Evolutionary conservation across 2,797 vertebrate species (phyloP), one percentile per base, ranked within the genome.

Genomic region (Alcedo atthis): DNA sequence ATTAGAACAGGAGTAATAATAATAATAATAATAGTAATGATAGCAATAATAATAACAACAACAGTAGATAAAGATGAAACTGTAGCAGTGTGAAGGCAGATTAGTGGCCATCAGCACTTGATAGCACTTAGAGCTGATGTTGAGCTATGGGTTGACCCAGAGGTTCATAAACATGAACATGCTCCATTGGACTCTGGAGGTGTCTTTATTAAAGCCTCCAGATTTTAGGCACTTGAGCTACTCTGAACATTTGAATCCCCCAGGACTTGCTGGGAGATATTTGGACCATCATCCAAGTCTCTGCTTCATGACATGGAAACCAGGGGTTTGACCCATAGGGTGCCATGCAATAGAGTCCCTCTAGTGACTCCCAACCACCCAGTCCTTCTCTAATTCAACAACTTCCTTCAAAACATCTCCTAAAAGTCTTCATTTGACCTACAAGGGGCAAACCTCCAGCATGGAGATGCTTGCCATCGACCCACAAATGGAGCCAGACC

Each of bases 231-330:
- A 18, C 35, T 9, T 6, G 16, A 55, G 63, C 51, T 59, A 5
- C 35, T 46, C 30, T 24, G 16, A 9, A 8, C 0, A 4, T 3
- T 1, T 0, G 1, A 70, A 9, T 5, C 24, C 18, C 37, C 2
- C 20, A 63, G 4, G 42, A 42, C 15, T 49, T 54, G 32, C 42
- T 15, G 77, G 64, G 32, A 85, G 37, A 37, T 10, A 25, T 13
- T 4, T 37, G 54, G 32, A 57, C 9, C 57, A 48, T 30, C 0
- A 2, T 3, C 19, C 42, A 26, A 5, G 11, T 3, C 0, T 10
- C 62, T 61, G n/a, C 26, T 28, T 10, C 40, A 79, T 62, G 43
- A 8, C 1, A 1, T 5, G 28, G 74, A 42, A 71, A 57, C 6
- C 8, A 9, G 25, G 15, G 19, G 3, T 16, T 43, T 19, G 28